A percentile compares a stretch with the other conserved stretches of the same genome.
Conservation (phyloP, 2,113 vertebrate species). For the Merops nubicus region DNA sequence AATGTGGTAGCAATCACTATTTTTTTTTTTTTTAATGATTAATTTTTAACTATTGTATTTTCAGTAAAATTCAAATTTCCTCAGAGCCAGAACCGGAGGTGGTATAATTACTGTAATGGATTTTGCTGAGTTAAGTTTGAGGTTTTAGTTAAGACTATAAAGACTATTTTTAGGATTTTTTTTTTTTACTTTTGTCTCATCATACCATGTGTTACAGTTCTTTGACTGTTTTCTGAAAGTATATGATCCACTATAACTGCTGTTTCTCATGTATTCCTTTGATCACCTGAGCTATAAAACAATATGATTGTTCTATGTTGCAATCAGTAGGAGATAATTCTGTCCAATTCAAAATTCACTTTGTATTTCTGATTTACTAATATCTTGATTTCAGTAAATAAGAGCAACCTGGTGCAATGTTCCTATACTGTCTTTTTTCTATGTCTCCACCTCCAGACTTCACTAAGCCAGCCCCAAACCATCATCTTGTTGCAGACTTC, state of each 20-base stretch:
- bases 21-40: not conserved
- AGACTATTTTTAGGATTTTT: not conserved
- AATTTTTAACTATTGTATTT: not conserved
- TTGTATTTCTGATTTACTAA: not conserved
- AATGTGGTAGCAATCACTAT: not conserved
- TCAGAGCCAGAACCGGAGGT: not conserved
- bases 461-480: not conserved
- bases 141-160: not conserved
- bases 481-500: not conserved
- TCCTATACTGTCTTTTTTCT: not conserved
- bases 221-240: not conserved
- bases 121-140: not conserved
- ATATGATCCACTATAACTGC: not conserved
- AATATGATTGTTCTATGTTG: not conserved
- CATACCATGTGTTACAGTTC: not conserved
- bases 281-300: not conserved
- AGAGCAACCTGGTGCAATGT: not conserved
- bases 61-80: not conserved
- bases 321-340: not conserved
- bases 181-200: constrained; percentile 18
- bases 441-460: not conserved
- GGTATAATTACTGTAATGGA: not conserved
- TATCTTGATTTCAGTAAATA: not conserved
- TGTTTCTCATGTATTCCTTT: not conserved
- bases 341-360: not conserved